phyloP scores from a whole-genome alignment of 2,797 vertebrate species.

The Myotis planiceps region DNA sequence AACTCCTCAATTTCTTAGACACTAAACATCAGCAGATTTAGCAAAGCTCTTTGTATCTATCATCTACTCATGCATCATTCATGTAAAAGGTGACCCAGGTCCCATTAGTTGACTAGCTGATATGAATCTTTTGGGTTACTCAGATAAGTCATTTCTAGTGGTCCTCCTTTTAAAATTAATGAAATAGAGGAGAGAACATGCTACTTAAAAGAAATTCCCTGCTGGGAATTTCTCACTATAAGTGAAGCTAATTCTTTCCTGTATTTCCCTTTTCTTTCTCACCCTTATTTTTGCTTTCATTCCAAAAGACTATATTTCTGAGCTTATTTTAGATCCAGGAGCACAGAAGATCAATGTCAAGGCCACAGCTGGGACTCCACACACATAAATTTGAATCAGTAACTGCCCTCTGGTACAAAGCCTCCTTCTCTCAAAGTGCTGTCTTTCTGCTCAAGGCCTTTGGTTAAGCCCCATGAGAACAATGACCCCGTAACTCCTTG shows the following conservation, averaged over 20 bases:
- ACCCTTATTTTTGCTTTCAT: conserved; percentile 72
- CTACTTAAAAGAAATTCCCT: conserved; percentile 66
- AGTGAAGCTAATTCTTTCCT: conserved; percentile 69
- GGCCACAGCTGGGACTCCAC: conserved; percentile 65
- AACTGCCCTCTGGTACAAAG: conserved; percentile 64
- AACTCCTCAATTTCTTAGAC: conserved; percentile 73
- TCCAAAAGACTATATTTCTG: conserved; percentile 64
- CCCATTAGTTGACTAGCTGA: conserved; percentile 79
- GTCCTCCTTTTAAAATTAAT: conserved; percentile 74
- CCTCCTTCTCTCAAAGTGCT: conserved; percentile 58
- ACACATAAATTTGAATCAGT: conserved; percentile 71
- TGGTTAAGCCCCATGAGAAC: conserved; percentile 39
- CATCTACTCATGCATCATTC: conserved; percentile 77
- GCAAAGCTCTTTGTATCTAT: conserved; percentile 70
- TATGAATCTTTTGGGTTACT: conserved; percentile 77
- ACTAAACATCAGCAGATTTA: conserved; percentile 64
- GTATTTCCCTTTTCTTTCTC: conserved; percentile 50
- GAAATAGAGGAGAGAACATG: conserved; percentile 69
- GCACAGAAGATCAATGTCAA: conserved; percentile 73
- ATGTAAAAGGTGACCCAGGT: conserved; percentile 74
- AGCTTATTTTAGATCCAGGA: conserved; percentile 71
- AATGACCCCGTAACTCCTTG: conserved; percentile 30
- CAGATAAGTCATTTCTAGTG: conserved; percentile 75
- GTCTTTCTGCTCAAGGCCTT: conserved; percentile 59
- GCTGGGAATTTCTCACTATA: conserved; percentile 60